Conservation (phyloP, 2,888 invertebrate species). For the Aphelenchoides bicaudatus region DNA sequence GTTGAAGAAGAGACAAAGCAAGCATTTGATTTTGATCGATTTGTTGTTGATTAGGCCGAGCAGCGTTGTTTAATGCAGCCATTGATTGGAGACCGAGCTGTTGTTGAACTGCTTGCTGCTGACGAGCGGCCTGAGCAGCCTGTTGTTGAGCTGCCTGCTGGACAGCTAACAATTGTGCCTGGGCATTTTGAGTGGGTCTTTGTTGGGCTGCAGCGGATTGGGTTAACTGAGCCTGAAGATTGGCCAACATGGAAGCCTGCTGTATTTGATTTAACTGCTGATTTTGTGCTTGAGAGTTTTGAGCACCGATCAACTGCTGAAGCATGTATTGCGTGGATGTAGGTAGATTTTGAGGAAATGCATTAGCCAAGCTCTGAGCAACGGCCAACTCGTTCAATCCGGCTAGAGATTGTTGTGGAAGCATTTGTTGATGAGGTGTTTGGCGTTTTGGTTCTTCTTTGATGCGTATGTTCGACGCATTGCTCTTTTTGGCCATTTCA, state of each 20-base stretch:
- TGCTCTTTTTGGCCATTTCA: constrained; percentile 7
- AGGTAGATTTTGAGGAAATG: constrained; percentile 3
- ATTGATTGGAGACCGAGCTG: neutral
- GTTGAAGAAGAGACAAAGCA: constrained; percentile 6
- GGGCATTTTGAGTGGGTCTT: neutral
- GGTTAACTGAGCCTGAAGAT: neutral
- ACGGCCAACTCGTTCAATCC: neutral
- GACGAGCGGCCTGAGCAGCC: neutral
- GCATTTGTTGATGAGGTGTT: constrained; percentile 1
- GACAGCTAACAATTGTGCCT: neutral
- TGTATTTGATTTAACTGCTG: neutral
- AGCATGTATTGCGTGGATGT: constrained; percentile 6
- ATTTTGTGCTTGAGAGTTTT: constrained; percentile 1
- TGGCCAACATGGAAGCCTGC: neutral
- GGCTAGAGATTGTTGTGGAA: constrained; percentile 5
- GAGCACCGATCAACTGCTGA: constrained; percentile 4
- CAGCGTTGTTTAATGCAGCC: neutral
- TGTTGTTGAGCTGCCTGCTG: constrained; percentile 1
- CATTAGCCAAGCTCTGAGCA: too few relatives aligned
- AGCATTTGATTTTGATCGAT: constrained; percentile 1
- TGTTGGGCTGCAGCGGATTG: neutral
- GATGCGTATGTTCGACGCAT: neutral
- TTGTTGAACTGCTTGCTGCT: constrained; percentile 13
- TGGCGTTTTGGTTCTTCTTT: neutral
- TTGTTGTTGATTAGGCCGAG: neutral